Evolutionary conservation across 2,797 vertebrate genomes (phyloP), one percentile per base, ranked within the genome.

Genomic region (Acropternis orthonyx): DNA sequence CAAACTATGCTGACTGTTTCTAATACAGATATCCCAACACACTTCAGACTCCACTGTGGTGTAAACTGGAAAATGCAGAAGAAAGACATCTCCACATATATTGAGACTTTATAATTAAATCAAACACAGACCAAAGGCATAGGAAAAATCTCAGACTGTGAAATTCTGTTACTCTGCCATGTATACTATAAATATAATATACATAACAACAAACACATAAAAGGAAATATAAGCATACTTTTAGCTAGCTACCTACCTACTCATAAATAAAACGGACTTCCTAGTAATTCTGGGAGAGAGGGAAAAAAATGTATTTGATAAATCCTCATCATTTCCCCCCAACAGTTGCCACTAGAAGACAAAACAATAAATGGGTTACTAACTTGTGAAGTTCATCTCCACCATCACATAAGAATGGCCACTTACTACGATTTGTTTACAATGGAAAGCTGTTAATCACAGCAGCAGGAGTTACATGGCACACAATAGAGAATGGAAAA

Each of bases 21-120:
- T 48, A 52, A 44, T 30, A 66, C 20, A 83, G 39, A 32, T 15
- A 69, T 7, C 13, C 24, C 20, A n/a, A 8, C 3, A 62, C 6
- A 4, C 3, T 12, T 41, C 43, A 36, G 8, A 24, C 5, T 37
- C 30, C 18, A 5, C 14, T 1, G 1, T 27, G n/a, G 26, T 55
- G 4, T 30, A 62, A 79, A 55, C 6, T 63, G 37, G 37, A 63
- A 82, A 79, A 48, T 24, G 7, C 9, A 39, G 32, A 65, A 32
- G 34, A 71, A 77, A 55, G 8, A 62, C 41, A 44, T 15, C 14
- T 22, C 32, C 14, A 17, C 9, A 5, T 14, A 39, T 13, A 6
- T 4, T 21, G 15, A 36, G 11, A 58, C 43, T 68, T 85, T 75
- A 10, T 18, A 49, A 37, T 24, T 21, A 62, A 48, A 71, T 22